These are phyloP conservation scores for Drosophila quasianomalipes DNA, from an alignment of 2,888 invertebrate genomes.

Conservation along the genomic window DNA sequence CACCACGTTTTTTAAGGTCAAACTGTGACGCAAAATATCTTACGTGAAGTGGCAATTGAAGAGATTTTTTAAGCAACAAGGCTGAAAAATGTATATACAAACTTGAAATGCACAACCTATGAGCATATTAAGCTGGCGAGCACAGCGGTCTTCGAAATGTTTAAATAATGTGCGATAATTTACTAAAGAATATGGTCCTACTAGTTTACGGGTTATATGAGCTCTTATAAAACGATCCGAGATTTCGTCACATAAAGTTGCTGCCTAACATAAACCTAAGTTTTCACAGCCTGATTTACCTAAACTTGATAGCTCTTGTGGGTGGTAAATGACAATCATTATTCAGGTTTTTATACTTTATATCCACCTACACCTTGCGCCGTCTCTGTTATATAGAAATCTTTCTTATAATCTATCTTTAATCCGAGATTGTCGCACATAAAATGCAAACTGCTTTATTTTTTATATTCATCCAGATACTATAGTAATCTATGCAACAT, in stretches of 20 bases:
- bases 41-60: conserved; percentile 18
- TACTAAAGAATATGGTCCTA: not conserved
- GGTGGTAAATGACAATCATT: not conserved
- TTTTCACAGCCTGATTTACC: not conserved
- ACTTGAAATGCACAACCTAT: not conserved
- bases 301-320: not conserved
- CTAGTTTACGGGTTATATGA: not conserved
- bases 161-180: not conserved
- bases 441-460: not conserved
- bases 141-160: not conserved
- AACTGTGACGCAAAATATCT: conserved; percentile 7
- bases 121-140: not conserved
- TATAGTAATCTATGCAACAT: not conserved
- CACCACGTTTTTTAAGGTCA: not conserved
- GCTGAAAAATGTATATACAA: not conserved
- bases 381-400: not conserved
- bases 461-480: too few species aligned
- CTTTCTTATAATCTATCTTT: not conserved
- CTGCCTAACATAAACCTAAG: not conserved
- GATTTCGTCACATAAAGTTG: not conserved
- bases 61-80: conserved; percentile 13
- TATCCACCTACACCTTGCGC: not conserved
- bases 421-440: not conserved
- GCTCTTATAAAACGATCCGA: not conserved
- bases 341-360: not conserved